Conservation (phyloP, 2,888 invertebrate species). For the Rhogogaster chlorosoma region DNA sequence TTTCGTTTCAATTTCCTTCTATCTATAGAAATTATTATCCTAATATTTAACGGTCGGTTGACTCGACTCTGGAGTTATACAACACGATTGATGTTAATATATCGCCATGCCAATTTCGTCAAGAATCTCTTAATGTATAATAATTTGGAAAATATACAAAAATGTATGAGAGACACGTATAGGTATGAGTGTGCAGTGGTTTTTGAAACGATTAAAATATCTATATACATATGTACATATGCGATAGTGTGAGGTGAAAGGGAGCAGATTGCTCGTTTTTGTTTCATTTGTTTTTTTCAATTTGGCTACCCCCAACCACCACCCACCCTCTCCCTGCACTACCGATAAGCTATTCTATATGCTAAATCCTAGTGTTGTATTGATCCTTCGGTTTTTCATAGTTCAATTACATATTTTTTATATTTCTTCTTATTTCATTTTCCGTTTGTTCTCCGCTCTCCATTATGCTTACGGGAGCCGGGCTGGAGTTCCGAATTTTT, state of each 20-base stretch:
- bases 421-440: no score
- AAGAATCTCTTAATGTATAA: not conserved
- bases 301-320: conserved; percentile 44
- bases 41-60: conserved; percentile 17
- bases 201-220: not conserved
- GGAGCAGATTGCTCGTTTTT: not conserved
- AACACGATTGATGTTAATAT: conserved; percentile 16
- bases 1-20: not conserved
- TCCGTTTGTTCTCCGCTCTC: no score
- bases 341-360: not conserved
- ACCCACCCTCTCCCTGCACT: conserved; percentile 40
- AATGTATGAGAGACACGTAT: not conserved
- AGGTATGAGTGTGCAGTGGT: not conserved
- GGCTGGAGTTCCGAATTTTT: no score
- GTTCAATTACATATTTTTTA: no score
- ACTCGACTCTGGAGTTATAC: not conserved
- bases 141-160: conserved; percentile 7
- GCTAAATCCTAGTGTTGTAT: not conserved
- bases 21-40: not conserved
- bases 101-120: not conserved
- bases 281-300: not conserved
- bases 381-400: not conserved
- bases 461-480: no score
- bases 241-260: not conserved
- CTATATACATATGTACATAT: not conserved